Evolutionary conservation across 2,888 invertebrate species (phyloP).

Genomic region (Ctenicera cuprea): DNA sequence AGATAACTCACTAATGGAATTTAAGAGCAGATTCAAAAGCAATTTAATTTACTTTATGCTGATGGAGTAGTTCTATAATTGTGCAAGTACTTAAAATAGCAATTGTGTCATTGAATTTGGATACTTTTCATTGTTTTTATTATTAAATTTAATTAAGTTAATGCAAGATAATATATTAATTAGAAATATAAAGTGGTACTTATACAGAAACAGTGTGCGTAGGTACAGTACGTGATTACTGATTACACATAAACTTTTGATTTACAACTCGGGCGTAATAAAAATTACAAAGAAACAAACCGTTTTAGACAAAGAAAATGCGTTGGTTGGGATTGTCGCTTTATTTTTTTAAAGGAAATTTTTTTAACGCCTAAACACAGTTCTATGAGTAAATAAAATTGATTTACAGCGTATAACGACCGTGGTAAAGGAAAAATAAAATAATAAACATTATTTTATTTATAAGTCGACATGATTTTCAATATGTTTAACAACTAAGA

Average conservation of each 20-base stretch:
- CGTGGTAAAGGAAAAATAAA: slow-evolving; percentile 36
- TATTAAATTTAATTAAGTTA: slow-evolving; percentile 33
- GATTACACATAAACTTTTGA: slow-evolving; percentile 30
- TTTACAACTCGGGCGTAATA: slow-evolving; percentile 22
- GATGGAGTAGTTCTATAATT: neutral
- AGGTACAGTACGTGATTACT: slow-evolving; percentile 19
- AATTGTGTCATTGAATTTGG: slow-evolving; percentile 17
- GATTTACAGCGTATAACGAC: slow-evolving; percentile 36
- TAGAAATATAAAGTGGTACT: slow-evolving; percentile 28
- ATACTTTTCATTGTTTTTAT: slow-evolving; percentile 34
- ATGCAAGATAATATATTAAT: slow-evolving; percentile 29
- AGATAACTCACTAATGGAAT: too few species aligned
- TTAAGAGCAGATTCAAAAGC: neutral
- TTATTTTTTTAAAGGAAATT: neutral
- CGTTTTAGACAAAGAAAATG: neutral
- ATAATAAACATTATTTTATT: slow-evolving; percentile 55
- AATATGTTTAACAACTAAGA: slow-evolving; percentile 56
- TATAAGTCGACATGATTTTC: slow-evolving; percentile 57
- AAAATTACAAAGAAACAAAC: slow-evolving; percentile 29
- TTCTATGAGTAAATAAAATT: slow-evolving; percentile 33
- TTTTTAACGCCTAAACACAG: neutral
- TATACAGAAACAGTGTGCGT: slow-evolving; percentile 17
- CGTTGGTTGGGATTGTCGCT: neutral
- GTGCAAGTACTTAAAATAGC: slow-evolving; percentile 1
- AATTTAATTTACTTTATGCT: neutral